Conservation (phyloP, 2,797 vertebrate genomes). For the Hoplostethus atlanticus region DNA sequence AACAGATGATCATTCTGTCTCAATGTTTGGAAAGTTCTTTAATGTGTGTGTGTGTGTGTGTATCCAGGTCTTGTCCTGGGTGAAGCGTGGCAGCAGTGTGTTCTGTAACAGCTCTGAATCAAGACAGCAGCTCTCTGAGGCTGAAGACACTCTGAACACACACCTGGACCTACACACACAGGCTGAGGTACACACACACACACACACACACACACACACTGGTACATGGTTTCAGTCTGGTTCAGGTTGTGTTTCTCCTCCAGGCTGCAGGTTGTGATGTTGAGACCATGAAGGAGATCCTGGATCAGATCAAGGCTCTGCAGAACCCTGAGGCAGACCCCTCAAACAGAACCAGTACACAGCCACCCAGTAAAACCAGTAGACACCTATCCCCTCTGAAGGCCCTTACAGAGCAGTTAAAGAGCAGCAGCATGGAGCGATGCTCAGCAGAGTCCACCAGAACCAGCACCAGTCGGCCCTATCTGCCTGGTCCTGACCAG, state of each 20-base stretch:
- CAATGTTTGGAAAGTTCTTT: neutral
- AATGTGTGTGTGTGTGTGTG: conserved; percentile 14
- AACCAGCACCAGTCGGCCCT: rapidly evolving
- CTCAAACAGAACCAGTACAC: neutral
- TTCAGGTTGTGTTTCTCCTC: neutral
- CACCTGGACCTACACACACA: conserved; percentile 85
- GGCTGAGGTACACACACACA: conserved; percentile 80
- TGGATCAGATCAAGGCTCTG: conserved; percentile 42
- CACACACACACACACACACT: neutral
- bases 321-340: neutral
- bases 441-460: neutral
- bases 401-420: conserved; percentile 81
- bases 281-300: conserved; percentile 39
- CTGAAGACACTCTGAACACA: conserved; percentile 82
- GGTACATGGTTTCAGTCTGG: neutral
- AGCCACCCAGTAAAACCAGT: conserved; percentile 5
- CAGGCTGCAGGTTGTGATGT: conserved; percentile 41
- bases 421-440: conserved; percentile 3
- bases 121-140: conserved; percentile 77
- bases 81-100: conserved; percentile 78
- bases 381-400: conserved; percentile 37
- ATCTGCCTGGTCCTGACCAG: conserved; percentile 53
- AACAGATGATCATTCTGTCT: too few relatives aligned
- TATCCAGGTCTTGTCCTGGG: conserved; percentile 82
- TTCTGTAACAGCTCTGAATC: conserved; percentile 78